These are phyloP conservation scores for Diaprepes abbreviatus DNA, from an alignment of 2,888 invertebrate genomes.

Conservation along the genomic window DNA sequence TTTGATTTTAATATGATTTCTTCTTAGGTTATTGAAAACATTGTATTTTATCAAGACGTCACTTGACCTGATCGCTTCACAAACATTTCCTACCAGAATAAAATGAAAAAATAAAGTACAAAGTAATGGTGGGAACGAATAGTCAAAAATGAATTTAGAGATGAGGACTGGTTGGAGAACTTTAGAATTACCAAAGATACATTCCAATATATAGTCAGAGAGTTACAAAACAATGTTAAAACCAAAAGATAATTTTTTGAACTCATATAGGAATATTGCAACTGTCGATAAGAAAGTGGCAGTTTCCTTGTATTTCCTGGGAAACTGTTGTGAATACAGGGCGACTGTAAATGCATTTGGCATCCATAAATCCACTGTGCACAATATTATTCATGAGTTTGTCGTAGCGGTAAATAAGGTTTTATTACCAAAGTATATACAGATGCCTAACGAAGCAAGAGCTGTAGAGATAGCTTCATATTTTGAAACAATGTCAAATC, in stretches of 20 bases:
- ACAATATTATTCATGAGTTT: conserved; percentile 20
- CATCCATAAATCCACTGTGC: conserved; percentile 19
- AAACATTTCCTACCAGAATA: too few species aligned
- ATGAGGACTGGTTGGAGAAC: background rate
- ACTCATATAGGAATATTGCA: background rate
- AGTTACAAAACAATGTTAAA: background rate
- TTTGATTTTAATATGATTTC: too few species aligned
- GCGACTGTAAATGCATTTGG: conserved; percentile 23
- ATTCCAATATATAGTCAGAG: background rate
- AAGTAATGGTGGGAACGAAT: conserved; percentile 8
- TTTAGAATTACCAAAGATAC: background rate
- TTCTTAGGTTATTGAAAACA: too few species aligned
- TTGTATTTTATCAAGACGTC: too few species aligned
- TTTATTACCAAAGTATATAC: background rate
- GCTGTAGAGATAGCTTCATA: background rate
- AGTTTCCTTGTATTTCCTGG: conserved; percentile 11
- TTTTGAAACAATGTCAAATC: background rate
- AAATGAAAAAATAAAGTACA: too few species aligned
- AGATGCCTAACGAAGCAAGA: conserved; percentile 2
- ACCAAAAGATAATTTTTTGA: background rate
- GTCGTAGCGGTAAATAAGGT: too few species aligned
- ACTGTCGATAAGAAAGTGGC: conserved; percentile 20
- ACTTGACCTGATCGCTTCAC: too few species aligned
- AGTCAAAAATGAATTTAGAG: background rate
- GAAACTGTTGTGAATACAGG: too few species aligned